Conservation (phyloP, 2,113 vertebrate species). For the Nothobranchius furzeri region DNA sequence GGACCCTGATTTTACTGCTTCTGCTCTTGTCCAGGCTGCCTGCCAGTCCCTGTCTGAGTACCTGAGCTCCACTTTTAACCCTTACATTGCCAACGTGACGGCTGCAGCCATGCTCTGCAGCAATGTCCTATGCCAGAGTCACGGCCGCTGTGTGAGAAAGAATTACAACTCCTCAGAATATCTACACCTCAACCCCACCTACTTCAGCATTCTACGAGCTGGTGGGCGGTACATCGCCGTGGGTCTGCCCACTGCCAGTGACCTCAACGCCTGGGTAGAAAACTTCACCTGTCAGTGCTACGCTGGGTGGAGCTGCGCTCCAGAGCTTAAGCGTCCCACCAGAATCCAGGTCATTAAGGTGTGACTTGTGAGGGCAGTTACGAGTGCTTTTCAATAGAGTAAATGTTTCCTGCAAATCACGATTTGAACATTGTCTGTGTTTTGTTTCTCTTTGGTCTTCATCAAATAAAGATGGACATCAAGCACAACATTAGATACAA, state of each 20-base stretch:
- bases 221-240: conserved; percentile 53
- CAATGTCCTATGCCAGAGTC: conserved; percentile 79
- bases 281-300: conserved; percentile 80
- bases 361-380: conserved; percentile 18
- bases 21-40: conserved; percentile 43
- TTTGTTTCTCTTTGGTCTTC: too few relatives aligned
- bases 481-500: too few relatives aligned
- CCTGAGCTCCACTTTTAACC: conserved; percentile 75
- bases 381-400: neutral
- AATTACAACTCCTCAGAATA: conserved; percentile 79
- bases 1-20: neutral
- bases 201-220: conserved; percentile 57
- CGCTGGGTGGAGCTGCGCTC: conserved; percentile 42
- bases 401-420: too few relatives aligned
- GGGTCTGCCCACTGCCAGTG: conserved; percentile 49
- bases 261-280: conserved; percentile 52
- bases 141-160: conserved; percentile 84
- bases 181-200: conserved; percentile 80
- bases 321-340: conserved; percentile 4
- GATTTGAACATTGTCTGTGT: too few relatives aligned
- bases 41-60: conserved; percentile 73
- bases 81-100: conserved; percentile 88
- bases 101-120: conserved; percentile 87
- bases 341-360: conserved; percentile 47
- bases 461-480: too few relatives aligned